phyloP scores from a whole-genome alignment of 2,797 vertebrate species.

The Anguilla anguilla region DNA sequence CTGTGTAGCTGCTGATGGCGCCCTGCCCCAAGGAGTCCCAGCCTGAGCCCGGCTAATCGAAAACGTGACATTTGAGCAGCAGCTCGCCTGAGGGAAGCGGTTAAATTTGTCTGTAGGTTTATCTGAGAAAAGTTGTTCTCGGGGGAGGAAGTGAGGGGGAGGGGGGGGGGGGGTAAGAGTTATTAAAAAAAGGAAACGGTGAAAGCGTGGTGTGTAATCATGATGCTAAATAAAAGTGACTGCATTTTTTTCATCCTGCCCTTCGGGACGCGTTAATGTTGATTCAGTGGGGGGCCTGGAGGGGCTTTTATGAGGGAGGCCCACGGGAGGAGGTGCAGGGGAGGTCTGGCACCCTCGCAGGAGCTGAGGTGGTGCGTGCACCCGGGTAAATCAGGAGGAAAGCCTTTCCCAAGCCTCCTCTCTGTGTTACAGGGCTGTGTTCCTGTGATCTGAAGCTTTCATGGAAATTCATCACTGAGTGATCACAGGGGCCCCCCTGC shows the following conservation, averaged over 20 bases:
- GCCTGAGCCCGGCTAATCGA: conserved; percentile 33
- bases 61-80: conserved; percentile 54
- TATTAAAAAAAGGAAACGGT: conserved; percentile 58
- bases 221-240: conserved; percentile 73
- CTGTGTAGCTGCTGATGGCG: conserved; percentile 38
- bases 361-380: neutral
- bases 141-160: conserved; percentile 28
- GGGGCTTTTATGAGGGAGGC: neutral
- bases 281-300: conserved; percentile 27
- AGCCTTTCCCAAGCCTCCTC: neutral
- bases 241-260: conserved; percentile 57
- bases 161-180: conserved; percentile 51
- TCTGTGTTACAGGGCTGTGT: neutral
- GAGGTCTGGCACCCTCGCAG: neutral
- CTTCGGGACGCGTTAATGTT: conserved; percentile 54
- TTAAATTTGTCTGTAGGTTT: conserved; percentile 60
- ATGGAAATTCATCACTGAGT: neutral
- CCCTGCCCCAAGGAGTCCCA: conserved; percentile 36
- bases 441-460: neutral
- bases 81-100: conserved; percentile 65
- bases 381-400: neutral
- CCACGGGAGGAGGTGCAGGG: neutral
- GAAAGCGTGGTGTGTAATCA: conserved; percentile 62
- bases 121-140: conserved; percentile 65
- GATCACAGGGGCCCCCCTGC: neutral